phyloP scores from a whole-genome alignment of 2,797 vertebrate genomes.

The Rhinophrynus dorsalis region DNA sequence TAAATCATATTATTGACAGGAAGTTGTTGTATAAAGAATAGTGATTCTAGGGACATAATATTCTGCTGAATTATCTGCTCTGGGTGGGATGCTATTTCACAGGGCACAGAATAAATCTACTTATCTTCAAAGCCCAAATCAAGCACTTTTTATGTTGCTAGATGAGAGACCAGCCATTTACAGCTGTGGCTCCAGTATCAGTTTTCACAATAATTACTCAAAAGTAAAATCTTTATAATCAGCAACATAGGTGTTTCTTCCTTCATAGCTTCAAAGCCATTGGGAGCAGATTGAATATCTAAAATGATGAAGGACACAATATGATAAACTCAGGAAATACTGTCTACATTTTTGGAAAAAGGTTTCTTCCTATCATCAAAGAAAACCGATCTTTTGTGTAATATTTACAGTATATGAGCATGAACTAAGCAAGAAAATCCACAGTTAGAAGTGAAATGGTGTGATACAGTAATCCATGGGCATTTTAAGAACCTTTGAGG shows the following conservation, averaged over 20 bases:
- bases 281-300: conserved; percentile 12
- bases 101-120: not conserved
- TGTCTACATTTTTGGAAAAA: conserved; percentile 1
- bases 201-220: conserved; percentile 40
- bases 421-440: conserved; percentile 14
- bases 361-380: not conserved
- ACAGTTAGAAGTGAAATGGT: too few relatives aligned
- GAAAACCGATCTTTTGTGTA: not conserved
- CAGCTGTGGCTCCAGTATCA: conserved; percentile 25
- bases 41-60: too few relatives aligned
- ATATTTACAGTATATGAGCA: conserved; percentile 38
- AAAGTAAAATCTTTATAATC: conserved; percentile 19
- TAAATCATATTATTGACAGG: too few relatives aligned
- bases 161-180: not conserved
- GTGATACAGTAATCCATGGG: too few relatives aligned
- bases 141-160: not conserved
- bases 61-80: too few relatives aligned
- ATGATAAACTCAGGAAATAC: not conserved
- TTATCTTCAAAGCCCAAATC: conserved; percentile 20
- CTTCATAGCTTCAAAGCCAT: conserved; percentile 12
- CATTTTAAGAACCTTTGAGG: too few relatives aligned
- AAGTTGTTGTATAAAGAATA: too few relatives aligned
- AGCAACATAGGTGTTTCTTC: not conserved
- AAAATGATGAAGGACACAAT: not conserved
- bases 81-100: not conserved